Conservation (phyloP, 92 coral and sea anemone genomes). For the Umimayanthus kanabou region DNA sequence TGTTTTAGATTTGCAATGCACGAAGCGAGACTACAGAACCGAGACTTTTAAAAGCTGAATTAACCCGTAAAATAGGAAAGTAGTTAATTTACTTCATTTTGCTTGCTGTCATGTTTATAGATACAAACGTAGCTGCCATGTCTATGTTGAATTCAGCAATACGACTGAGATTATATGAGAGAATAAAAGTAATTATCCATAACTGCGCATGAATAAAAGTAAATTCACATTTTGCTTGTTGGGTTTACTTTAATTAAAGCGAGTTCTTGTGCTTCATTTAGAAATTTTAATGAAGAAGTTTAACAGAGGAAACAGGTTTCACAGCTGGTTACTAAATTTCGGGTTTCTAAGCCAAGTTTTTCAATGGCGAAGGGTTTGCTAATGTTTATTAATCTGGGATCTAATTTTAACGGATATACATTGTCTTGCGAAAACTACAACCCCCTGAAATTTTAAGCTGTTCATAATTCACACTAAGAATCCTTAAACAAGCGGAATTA, state of each 20-base stretch:
- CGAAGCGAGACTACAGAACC: not conserved
- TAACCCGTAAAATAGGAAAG: not conserved
- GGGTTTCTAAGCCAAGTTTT: not conserved
- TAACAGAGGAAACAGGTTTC: not conserved
- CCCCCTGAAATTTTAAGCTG: not conserved
- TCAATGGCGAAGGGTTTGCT: not conserved
- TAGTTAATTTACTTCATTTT: not conserved
- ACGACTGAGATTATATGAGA: not conserved
- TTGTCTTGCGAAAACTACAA: not conserved
- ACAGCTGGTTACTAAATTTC: not conserved
- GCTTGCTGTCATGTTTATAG: not conserved
- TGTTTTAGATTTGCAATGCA: not conserved
- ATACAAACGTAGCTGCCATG: not conserved
- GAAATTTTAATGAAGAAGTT: constrained; percentile 25
- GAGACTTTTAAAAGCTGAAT: not conserved
- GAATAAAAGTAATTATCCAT: constrained; percentile 9
- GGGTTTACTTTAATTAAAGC: constrained; percentile 28
- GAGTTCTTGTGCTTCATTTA: constrained; percentile 4
- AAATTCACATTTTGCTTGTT: constrained; percentile 20
- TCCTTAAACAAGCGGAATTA: not conserved
- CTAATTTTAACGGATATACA: not conserved
- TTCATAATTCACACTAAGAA: not conserved
- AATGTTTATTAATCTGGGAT: not conserved
- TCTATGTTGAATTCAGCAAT: not conserved
- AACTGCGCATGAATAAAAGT: constrained; percentile 24